Evolutionary conservation across 2,113 vertebrate genomes (phyloP).

Genomic region (Oenanthe oenanthe): DNA sequence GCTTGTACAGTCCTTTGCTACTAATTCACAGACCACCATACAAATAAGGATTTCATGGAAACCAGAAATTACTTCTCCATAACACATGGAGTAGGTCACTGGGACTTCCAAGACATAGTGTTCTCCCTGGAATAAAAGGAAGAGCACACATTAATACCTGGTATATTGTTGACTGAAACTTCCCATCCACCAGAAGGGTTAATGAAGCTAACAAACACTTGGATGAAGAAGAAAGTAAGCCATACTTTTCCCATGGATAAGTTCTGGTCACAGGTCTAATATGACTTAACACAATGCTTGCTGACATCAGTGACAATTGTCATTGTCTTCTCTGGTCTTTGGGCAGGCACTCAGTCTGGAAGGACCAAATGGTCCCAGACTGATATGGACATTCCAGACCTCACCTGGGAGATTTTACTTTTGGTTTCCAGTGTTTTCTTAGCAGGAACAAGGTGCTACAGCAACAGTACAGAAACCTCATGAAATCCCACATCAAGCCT

Average conservation of each 20-base stretch:
- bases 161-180: background rate
- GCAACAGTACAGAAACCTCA: background rate
- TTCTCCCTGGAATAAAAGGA: background rate
- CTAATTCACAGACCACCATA: background rate
- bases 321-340: background rate
- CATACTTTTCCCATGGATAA: background rate
- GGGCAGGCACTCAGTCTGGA: background rate
- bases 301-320: background rate
- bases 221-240: background rate
- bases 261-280: background rate
- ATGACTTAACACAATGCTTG: background rate
- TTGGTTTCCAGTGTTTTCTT: background rate
- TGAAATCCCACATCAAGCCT: slow-evolving; percentile 10
- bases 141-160: background rate
- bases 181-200: background rate
- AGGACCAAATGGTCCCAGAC: background rate
- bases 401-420: background rate
- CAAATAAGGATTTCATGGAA: background rate
- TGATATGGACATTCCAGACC: background rate
- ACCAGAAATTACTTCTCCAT: background rate
- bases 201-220: background rate
- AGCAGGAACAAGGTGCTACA: background rate
- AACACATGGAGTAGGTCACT: background rate
- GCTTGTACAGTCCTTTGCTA: background rate
- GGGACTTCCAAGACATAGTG: background rate